A percentile compares a stretch with the other conserved stretches of the same genome.
These are phyloP conservation scores for Noctua fimbriata DNA, from an alignment of 2,888 invertebrate genomes.

Conservation along the genomic window DNA sequence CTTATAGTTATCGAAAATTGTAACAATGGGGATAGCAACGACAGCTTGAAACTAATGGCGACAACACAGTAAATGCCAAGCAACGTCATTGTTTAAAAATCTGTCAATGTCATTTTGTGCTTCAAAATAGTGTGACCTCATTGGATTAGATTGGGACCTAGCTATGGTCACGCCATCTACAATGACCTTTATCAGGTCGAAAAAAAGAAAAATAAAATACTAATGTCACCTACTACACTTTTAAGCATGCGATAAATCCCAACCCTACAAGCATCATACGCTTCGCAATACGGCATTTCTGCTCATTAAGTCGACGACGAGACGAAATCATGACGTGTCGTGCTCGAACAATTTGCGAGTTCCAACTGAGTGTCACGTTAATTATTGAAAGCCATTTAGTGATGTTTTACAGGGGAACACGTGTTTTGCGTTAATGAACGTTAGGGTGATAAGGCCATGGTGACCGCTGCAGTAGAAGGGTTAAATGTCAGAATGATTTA, in stretches of 20 bases:
- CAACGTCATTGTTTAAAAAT: background rate
- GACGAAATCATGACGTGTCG: conserved; percentile 80
- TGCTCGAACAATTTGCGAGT: conserved; percentile 62
- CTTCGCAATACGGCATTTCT: conserved; percentile 71
- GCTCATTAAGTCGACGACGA: conserved; percentile 84
- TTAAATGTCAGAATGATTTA: background rate
- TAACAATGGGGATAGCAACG: background rate
- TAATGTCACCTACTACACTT: background rate
- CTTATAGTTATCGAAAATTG: background rate
- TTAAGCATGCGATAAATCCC: conserved; percentile 20
- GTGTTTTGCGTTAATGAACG: conserved; percentile 27
- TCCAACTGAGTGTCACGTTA: conserved; percentile 55
- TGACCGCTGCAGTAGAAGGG: conserved; percentile 10
- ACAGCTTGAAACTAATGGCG: background rate
- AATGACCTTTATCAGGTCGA: background rate
- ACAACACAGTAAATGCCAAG: background rate
- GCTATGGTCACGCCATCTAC: background rate
- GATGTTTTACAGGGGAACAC: conserved; percentile 58
- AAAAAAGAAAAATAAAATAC: background rate
- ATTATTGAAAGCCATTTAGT: conserved; percentile 67
- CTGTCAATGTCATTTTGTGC: background rate
- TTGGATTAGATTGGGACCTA: background rate
- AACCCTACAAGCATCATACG: conserved; percentile 46
- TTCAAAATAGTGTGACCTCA: background rate
- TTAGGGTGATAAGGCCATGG: background rate